Percentiles rank a stretch among this genome's conserved stretches.
Conservation (phyloP, 1,140 invertebrate species). For the Zaprionus nigranus region DNA sequence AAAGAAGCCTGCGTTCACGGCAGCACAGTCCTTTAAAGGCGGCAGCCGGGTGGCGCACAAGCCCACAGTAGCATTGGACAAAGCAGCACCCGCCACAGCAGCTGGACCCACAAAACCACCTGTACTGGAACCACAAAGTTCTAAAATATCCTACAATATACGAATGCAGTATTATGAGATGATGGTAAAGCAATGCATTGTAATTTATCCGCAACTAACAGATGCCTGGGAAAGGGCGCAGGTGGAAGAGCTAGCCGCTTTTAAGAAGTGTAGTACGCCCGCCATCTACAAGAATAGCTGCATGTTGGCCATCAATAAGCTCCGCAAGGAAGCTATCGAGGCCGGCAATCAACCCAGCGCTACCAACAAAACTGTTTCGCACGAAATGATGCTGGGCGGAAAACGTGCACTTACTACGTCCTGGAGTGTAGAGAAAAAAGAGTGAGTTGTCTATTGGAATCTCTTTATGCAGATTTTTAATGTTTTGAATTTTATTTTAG, state of each 20-base stretch:
- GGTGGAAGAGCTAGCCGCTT: conserved; percentile 91
- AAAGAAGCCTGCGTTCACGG: conserved; percentile 85
- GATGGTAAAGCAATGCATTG: conserved; percentile 94
- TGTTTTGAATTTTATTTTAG: conserved; percentile 21
- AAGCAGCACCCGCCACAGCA: conserved; percentile 42
- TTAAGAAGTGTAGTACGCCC: conserved; percentile 91
- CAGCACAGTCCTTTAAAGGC: conserved; percentile 89
- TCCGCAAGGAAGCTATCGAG: conserved; percentile 88
- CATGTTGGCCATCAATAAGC: conserved; percentile 91
- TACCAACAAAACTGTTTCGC: conserved; percentile 85
- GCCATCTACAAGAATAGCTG: conserved; percentile 94
- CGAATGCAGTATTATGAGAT: conserved; percentile 93
- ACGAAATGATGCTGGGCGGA: conserved; percentile 88
- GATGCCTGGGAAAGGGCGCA: conserved; percentile 90
- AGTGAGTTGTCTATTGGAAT: conserved; percentile 47
- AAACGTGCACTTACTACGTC: conserved; percentile 87
- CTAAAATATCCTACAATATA: conserved; percentile 93
- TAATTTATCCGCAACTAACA: conserved; percentile 89
- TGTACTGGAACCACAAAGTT: conserved; percentile 89
- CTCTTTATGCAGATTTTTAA: background rate
- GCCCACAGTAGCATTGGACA: conserved; percentile 58
- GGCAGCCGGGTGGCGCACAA: conserved; percentile 88
- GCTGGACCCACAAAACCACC: conserved; percentile 84
- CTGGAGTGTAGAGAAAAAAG: conserved; percentile 88
- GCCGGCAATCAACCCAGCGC: conserved; percentile 73